A percentile compares a stretch with the other conserved stretches of the same genome.
phyloP scores from a whole-genome alignment of 2,888 invertebrate genomes.

The Incurvaria masculella region DNA sequence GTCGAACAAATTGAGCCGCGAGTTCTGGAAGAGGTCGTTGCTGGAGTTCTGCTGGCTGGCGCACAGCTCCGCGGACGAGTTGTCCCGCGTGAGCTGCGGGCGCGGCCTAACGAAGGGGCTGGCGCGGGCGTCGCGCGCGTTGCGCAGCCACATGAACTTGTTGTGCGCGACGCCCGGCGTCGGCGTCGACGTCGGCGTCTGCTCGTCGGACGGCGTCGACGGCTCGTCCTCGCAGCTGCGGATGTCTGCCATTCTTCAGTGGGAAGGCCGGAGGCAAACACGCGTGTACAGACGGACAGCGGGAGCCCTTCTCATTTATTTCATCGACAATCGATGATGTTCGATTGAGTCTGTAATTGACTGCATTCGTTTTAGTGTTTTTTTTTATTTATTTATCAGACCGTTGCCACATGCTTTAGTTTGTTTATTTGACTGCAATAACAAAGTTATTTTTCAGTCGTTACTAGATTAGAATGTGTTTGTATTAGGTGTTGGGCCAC shows the following conservation, averaged over 20 bases:
- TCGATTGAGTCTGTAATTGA: no score
- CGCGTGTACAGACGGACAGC: no score
- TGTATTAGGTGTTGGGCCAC: no score
- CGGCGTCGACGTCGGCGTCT: not conserved
- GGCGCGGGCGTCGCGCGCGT: slow-evolving; percentile 30
- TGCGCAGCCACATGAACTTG: slow-evolving; percentile 42
- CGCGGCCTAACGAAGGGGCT: slow-evolving; percentile 41
- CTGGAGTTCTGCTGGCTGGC: slow-evolving; percentile 39
- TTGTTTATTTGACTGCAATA: no score
- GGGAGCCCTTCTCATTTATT: no score
- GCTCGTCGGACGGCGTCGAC: not conserved
- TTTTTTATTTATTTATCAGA: no score
- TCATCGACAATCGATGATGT: no score
- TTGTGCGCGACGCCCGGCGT: slow-evolving; percentile 12
- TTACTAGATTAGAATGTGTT: no score
- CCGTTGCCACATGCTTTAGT: no score
- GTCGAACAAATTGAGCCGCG: slow-evolving; percentile 43
- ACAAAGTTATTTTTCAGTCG: no score
- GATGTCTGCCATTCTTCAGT: not conserved
- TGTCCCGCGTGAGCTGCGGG: slow-evolving; percentile 40
- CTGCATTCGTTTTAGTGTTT: no score
- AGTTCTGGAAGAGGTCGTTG: slow-evolving; percentile 44
- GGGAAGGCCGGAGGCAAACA: no score
- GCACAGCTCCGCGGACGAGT: slow-evolving; percentile 40
- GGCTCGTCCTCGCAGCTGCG: not conserved